Percentiles rank a stretch among this genome's conserved stretches.
phyloP scores from a whole-genome alignment of 2,797 vertebrate species.

The Xerus rutilus region DNA sequence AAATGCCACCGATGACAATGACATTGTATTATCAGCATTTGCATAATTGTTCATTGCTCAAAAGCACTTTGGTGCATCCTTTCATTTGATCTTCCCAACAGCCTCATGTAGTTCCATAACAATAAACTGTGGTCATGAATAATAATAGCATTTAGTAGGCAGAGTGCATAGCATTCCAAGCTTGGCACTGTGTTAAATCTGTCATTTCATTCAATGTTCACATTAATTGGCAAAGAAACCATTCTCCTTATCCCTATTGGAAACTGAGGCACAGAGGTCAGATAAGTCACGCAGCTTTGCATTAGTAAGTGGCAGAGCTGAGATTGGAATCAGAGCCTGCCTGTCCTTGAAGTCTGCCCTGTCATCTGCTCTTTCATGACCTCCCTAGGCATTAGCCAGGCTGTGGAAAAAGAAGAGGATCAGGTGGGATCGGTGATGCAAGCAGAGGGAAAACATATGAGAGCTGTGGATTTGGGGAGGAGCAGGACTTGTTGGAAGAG shows the following conservation, averaged over 20 bases:
- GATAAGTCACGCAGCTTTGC: background rate
- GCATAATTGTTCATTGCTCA: background rate
- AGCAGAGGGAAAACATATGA: background rate
- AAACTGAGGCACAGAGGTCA: background rate
- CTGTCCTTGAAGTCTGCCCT: background rate
- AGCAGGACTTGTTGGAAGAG: background rate
- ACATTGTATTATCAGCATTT: too few species aligned
- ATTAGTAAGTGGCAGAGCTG: too few species aligned
- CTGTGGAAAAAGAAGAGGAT: background rate
- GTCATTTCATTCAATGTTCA: background rate
- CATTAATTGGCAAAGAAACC: background rate
- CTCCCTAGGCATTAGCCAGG: background rate
- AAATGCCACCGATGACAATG: too few species aligned
- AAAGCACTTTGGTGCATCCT: background rate
- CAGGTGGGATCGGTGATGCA: accelerated
- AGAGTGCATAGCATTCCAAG: too few species aligned
- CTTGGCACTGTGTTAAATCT: background rate
- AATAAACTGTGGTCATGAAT: background rate
- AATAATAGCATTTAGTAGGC: background rate
- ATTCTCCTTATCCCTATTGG: background rate
- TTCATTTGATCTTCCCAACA: background rate
- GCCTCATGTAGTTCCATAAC: background rate
- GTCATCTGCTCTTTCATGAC: background rate
- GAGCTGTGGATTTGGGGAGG: background rate
- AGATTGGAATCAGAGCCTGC: too few species aligned